Evolutionary conservation across 2,797 vertebrate species (phyloP).

Genomic region (Coendou prehensilis): DNA sequence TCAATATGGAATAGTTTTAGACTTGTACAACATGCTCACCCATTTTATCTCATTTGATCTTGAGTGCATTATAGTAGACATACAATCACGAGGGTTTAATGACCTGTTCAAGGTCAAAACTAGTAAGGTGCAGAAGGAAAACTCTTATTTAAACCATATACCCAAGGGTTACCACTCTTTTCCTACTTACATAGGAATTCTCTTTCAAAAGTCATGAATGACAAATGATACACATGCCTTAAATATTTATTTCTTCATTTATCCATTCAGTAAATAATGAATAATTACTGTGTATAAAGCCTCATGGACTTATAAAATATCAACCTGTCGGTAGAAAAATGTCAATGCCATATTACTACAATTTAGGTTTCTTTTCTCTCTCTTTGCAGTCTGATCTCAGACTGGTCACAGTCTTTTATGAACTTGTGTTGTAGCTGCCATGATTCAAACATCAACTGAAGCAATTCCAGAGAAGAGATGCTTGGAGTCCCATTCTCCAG

Average conservation of each 20-base stretch:
- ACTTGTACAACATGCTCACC: background rate
- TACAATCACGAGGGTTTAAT: background rate
- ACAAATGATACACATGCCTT: background rate
- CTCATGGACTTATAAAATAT: background rate
- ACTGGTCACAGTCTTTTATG: background rate
- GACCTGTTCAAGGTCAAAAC: background rate
- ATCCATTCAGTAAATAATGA: background rate
- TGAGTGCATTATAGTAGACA: background rate
- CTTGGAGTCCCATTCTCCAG: background rate
- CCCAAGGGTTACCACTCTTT: background rate
- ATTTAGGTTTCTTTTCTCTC: background rate
- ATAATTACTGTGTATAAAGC: background rate
- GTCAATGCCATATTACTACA: background rate
- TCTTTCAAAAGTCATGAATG: background rate
- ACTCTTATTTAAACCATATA: background rate
- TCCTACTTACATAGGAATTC: background rate
- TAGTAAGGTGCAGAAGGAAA: background rate
- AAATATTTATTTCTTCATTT: background rate
- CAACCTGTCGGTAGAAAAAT: background rate
- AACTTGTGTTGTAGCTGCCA: background rate
- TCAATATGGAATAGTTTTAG: background rate
- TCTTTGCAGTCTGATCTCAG: background rate
- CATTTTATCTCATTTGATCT: background rate
- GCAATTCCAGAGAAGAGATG: background rate
- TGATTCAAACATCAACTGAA: background rate